These are phyloP conservation scores for Tokudaia tokunoshimensis DNA, from an alignment of 2,797 vertebrate genomes.

Conservation along the genomic window DNA sequence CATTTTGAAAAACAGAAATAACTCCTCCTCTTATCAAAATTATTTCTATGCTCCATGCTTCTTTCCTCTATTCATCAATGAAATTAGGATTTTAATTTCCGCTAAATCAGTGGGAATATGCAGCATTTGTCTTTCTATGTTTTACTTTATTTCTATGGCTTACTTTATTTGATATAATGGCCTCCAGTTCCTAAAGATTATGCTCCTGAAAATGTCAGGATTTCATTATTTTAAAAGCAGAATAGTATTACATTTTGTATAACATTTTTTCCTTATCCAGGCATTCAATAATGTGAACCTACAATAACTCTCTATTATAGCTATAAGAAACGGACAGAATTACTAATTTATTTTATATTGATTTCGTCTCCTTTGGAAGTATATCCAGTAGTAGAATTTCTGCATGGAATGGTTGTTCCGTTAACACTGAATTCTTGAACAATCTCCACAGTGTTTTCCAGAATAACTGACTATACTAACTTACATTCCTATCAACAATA, in stretches of 20 bases:
- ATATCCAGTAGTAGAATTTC: neutral
- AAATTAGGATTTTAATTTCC: neutral
- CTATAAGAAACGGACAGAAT: neutral
- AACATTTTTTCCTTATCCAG: neutral
- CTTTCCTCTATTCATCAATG: neutral
- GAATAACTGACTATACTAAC: neutral
- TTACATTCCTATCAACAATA: neutral
- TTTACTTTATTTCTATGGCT: neutral
- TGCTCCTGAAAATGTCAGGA: neutral
- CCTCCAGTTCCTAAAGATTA: neutral
- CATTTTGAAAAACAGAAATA: neutral
- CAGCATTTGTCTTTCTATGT: neutral
- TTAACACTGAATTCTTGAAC: neutral
- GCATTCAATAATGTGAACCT: neutral
- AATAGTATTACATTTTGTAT: neutral
- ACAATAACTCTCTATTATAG: neutral
- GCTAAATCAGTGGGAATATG: neutral
- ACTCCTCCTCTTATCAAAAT: neutral
- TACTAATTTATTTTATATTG: neutral
- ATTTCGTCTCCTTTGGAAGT: neutral
- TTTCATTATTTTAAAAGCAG: neutral
- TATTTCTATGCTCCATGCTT: neutral
- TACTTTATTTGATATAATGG: neutral
- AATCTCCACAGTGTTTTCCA: neutral
- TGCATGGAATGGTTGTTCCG: neutral